Conservation (phyloP, 2,888 invertebrate genomes). For the Lasioglossum calceatum region DNA sequence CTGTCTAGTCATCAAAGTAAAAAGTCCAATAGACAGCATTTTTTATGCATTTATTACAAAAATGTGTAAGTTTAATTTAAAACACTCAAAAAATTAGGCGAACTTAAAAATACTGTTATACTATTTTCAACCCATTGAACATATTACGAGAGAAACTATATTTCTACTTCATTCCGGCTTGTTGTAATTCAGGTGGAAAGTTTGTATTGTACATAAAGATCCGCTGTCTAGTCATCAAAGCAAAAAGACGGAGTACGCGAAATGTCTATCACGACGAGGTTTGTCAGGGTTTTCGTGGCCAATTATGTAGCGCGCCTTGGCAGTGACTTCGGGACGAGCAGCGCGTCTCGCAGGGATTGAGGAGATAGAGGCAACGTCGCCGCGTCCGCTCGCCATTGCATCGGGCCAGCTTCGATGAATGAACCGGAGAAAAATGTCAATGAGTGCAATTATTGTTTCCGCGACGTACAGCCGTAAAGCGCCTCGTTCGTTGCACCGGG, state of each 20-base stretch:
- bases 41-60: too few relatives aligned
- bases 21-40: neutral
- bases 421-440: constrained; percentile 80
- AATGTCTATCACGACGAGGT: neutral
- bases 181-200: too few relatives aligned
- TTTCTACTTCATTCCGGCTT: too few relatives aligned
- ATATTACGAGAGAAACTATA: too few relatives aligned
- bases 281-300: constrained; percentile 17
- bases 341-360: constrained; percentile 23
- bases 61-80: too few relatives aligned
- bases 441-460: constrained; percentile 81
- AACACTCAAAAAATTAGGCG: too few relatives aligned
- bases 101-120: too few relatives aligned
- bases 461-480: constrained; percentile 64
- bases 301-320: constrained; percentile 26
- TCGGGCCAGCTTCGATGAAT: constrained; percentile 71
- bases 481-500: constrained; percentile 7
- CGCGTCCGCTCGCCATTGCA: constrained; percentile 51
- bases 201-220: too few relatives aligned
- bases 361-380: constrained; percentile 18
- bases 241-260: neutral
- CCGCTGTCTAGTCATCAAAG: too few relatives aligned
- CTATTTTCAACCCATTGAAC: too few relatives aligned
- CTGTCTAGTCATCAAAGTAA: too few relatives aligned
- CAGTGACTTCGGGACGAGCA: constrained; percentile 42